Conservation (phyloP, 1,140 invertebrate genomes). For the Melipona quadrifasciata region DNA sequence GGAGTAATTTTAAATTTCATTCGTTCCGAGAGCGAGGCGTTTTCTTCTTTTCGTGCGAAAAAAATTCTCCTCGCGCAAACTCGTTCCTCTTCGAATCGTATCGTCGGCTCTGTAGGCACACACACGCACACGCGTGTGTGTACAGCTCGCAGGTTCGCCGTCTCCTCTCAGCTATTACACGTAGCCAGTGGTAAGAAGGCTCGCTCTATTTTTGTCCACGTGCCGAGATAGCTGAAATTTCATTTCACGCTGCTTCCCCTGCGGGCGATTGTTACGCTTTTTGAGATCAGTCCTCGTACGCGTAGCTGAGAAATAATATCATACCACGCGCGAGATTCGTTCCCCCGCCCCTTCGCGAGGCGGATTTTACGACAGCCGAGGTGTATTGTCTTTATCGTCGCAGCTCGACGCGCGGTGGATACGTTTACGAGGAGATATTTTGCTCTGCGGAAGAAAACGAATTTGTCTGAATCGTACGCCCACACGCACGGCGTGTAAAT, state of each 20-base stretch:
- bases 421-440: neutral
- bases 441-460: neutral
- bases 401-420: neutral
- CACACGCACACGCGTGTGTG: neutral
- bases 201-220: slow-evolving; percentile 67
- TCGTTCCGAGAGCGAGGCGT: neutral
- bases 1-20: neutral
- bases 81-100: neutral
- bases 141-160: slow-evolving; percentile 34
- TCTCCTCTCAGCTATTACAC: slow-evolving; percentile 54
- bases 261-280: slow-evolving; percentile 61
- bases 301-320: slow-evolving; percentile 57
- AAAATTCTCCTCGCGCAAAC: neutral
- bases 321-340: slow-evolving; percentile 50
- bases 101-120: neutral
- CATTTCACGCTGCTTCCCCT: slow-evolving; percentile 56
- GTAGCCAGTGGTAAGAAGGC: slow-evolving; percentile 52
- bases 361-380: neutral
- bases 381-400: slow-evolving; percentile 3
- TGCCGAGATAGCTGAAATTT: slow-evolving; percentile 66
- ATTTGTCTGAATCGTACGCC: neutral
- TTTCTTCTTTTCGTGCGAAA: neutral
- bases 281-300: slow-evolving; percentile 43
- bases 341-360: neutral
- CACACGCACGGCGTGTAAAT: too few species aligned